A percentile compares a stretch with the other conserved stretches of the same genome.
phyloP scores from a whole-genome alignment of 2,888 invertebrate genomes.

The Thalpophila matura region DNA sequence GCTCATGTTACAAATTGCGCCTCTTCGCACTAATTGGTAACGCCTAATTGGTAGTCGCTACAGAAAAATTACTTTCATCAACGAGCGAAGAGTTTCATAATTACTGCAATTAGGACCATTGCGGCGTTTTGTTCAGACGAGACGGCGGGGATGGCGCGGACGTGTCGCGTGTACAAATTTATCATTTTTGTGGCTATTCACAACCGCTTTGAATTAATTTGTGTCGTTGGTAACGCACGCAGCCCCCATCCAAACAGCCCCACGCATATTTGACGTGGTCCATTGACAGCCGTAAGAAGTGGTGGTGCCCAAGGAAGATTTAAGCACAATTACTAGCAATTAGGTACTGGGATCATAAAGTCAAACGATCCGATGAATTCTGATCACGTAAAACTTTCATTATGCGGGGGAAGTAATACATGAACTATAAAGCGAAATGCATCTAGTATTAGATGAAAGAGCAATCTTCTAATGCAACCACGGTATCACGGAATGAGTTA shows the following conservation, averaged over 20 bases:
- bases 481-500: slow-evolving; percentile 52
- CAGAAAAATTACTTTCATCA: slow-evolving; percentile 89
- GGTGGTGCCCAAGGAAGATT: slow-evolving; percentile 32
- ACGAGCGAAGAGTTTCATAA: slow-evolving; percentile 88
- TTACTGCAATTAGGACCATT: slow-evolving; percentile 85
- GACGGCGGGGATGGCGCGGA: slow-evolving; percentile 71
- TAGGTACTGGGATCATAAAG: slow-evolving; percentile 35
- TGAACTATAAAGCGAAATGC: slow-evolving; percentile 57
- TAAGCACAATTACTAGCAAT: slow-evolving; percentile 54
- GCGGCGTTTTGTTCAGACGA: slow-evolving; percentile 81
- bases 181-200: slow-evolving; percentile 74
- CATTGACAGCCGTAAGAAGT: slow-evolving; percentile 55
- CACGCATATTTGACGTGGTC: slow-evolving; percentile 55
- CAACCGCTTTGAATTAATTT: slow-evolving; percentile 68
- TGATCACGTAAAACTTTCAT: slow-evolving; percentile 56
- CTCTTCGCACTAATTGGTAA: slow-evolving; percentile 83
- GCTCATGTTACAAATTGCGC: slow-evolving; percentile 82
- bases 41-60: slow-evolving; percentile 86
- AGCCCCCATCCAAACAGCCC: slow-evolving; percentile 37
- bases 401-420: slow-evolving; percentile 49
- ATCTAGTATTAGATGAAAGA: slow-evolving; percentile 55
- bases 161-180: slow-evolving; percentile 85
- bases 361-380: slow-evolving; percentile 31
- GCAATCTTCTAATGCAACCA: slow-evolving; percentile 61
- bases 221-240: slow-evolving; percentile 60